Conservation (phyloP, 2,888 invertebrate species). For the Sphaerophoria taeniata region DNA sequence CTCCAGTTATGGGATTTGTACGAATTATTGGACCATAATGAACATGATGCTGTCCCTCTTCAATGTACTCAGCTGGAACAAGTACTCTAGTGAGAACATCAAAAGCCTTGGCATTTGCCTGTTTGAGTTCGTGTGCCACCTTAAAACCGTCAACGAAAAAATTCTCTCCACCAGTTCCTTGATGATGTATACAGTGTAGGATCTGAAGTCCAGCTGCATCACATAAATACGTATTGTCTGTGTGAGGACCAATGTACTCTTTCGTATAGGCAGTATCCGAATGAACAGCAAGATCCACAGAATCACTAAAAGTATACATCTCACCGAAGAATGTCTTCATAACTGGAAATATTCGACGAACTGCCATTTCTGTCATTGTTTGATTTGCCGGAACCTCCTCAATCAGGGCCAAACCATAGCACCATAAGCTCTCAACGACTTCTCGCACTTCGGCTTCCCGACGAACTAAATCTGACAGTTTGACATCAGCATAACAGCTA, state of each 20-base stretch:
- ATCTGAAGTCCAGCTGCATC: constrained; percentile 88
- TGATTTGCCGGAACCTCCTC: constrained; percentile 80
- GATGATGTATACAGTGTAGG: constrained; percentile 85
- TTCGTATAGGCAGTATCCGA: constrained; percentile 90
- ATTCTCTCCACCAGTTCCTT: constrained; percentile 88
- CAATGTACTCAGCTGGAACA: constrained; percentile 87
- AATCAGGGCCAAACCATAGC: constrained; percentile 82
- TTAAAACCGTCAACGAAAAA: constrained; percentile 90
- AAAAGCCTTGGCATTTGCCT: constrained; percentile 85
- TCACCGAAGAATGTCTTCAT: constrained; percentile 89
- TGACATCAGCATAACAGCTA: constrained; percentile 81
- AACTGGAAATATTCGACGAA: constrained; percentile 85
- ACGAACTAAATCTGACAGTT: constrained; percentile 83
- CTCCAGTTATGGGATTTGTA: constrained; percentile 84
- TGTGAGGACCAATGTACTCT: constrained; percentile 88
- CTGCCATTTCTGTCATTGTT: constrained; percentile 83
- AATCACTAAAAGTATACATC: constrained; percentile 87
- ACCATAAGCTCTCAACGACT: constrained; percentile 83
- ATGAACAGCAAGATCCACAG: constrained; percentile 82
- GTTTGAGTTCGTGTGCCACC: constrained; percentile 85
- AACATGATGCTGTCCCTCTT: constrained; percentile 85
- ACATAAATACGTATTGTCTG: constrained; percentile 90
- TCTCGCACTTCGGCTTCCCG: constrained; percentile 82
- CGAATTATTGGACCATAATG: constrained; percentile 85
- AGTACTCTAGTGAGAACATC: constrained; percentile 85